These are phyloP conservation scores for Cheilosia impressa DNA, from an alignment of 2,888 invertebrate genomes.

Conservation along the genomic window DNA sequence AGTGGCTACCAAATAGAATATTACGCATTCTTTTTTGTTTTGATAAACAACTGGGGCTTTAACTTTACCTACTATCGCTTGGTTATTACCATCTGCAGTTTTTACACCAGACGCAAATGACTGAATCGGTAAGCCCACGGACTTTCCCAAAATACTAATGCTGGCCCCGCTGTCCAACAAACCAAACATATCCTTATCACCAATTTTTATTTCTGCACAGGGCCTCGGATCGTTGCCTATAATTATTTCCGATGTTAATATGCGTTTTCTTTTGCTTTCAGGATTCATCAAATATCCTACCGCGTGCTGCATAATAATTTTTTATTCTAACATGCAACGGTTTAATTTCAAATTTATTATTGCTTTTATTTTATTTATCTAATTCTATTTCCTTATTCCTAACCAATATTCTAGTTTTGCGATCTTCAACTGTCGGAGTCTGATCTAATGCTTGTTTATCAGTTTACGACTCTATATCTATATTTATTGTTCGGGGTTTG, in stretches of 20 bases:
- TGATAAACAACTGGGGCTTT: not conserved
- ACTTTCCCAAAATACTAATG: not conserved
- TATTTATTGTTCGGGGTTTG: not conserved
- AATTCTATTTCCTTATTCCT: no score
- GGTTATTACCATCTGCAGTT: slow-evolving; percentile 6
- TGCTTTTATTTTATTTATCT: not conserved
- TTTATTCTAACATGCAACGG: not conserved
- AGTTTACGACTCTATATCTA: no score
- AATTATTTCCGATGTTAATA: not conserved
- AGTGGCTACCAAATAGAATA: slow-evolving; percentile 9
- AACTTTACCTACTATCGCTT: not conserved
- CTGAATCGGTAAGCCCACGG: not conserved
- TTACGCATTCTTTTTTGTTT: no score
- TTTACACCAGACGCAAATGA: not conserved
- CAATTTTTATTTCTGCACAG: not conserved
- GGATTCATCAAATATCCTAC: not conserved
- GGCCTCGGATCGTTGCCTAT: not conserved
- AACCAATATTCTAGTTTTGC: no score
- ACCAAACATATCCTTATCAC: not conserved
- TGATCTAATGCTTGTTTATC: no score
- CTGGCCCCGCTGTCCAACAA: slow-evolving; percentile 29
- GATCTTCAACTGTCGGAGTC: not conserved
- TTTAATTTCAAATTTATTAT: not conserved
- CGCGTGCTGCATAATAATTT: not conserved
- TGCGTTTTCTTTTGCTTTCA: not conserved